A percentile compares a stretch with the other conserved stretches of the same genome.
phyloP scores from a whole-genome alignment of 2,797 vertebrate species.

The Brotula barbata region DNA sequence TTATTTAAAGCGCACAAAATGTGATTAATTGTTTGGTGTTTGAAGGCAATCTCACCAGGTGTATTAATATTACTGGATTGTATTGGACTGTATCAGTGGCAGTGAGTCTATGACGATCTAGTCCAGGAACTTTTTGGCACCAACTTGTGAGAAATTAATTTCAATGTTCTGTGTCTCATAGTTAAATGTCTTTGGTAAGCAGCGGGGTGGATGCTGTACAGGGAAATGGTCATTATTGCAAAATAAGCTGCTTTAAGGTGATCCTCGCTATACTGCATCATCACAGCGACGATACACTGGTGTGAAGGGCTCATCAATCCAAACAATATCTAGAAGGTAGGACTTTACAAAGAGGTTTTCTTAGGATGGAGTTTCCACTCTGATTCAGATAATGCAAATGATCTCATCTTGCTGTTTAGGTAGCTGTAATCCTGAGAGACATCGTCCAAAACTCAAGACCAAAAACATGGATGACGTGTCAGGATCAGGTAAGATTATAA shows the following conservation, averaged over 20 bases:
- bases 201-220: conserved; percentile 42
- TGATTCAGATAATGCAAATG: no score
- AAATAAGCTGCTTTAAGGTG: conserved; percentile 10
- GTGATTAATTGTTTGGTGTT: background rate
- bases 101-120: no score
- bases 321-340: no score
- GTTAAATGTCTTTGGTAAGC: conserved; percentile 63
- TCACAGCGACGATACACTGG: conserved; percentile 11
- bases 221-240: conserved; percentile 33
- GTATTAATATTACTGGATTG: no score
- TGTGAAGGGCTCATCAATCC: no score
- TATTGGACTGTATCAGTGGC: no score
- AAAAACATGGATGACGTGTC: no score
- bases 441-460: background rate
- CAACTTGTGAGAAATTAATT: conserved; percentile 17
- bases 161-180: conserved; percentile 28
- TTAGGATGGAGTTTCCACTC: no score
- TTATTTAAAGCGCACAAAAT: background rate
- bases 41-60: no score
- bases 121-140: conserved; percentile 1
- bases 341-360: no score
- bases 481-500: no score
- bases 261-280: conserved; percentile 6
- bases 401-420: background rate
- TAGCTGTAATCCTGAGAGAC: background rate